Conservation (phyloP, 37 sponge, comb jelly and placozoan genomes). For the Tethya wilhelma region DNA sequence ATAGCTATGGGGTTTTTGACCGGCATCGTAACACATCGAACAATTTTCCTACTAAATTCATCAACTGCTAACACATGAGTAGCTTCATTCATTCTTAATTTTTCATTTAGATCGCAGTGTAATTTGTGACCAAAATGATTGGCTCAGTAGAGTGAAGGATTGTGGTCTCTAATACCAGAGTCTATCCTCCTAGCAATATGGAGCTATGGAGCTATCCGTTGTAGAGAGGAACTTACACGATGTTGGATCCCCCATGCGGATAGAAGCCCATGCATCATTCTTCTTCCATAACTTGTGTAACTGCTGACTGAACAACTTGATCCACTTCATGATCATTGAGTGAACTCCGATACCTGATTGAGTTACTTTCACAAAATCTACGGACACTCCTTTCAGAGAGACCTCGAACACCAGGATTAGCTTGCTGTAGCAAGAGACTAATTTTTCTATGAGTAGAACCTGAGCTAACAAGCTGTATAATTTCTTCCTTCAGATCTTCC, state of each 20-base stretch:
- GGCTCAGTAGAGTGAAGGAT: slow-evolving; percentile 66
- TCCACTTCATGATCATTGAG: background rate
- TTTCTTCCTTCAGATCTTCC: background rate
- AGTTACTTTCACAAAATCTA: slow-evolving; percentile 7
- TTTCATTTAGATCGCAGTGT: slow-evolving; percentile 76
- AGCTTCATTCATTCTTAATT: slow-evolving; percentile 66
- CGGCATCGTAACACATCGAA: slow-evolving; percentile 52
- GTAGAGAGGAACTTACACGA: background rate
- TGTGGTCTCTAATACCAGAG: background rate
- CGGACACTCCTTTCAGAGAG: background rate
- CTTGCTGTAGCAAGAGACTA: background rate
- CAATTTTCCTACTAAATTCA: slow-evolving; percentile 64
- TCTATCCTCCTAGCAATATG: background rate
- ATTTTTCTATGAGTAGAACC: background rate
- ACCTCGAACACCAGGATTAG: slow-evolving; percentile 4
- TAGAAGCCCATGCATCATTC: slow-evolving; percentile 29
- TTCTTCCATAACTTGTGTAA: slow-evolving; percentile 26
- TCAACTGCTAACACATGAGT: slow-evolving; percentile 62
- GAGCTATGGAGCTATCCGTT: background rate
- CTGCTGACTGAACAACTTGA: background rate
- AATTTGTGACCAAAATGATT: slow-evolving; percentile 67
- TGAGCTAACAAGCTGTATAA: background rate
- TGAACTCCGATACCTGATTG: background rate
- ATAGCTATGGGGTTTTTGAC: slow-evolving; percentile 64
- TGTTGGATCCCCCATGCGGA: background rate